These are phyloP conservation scores for Drosophila auraria DNA, from an alignment of 1,140 invertebrate genomes.

Conservation along the genomic window DNA sequence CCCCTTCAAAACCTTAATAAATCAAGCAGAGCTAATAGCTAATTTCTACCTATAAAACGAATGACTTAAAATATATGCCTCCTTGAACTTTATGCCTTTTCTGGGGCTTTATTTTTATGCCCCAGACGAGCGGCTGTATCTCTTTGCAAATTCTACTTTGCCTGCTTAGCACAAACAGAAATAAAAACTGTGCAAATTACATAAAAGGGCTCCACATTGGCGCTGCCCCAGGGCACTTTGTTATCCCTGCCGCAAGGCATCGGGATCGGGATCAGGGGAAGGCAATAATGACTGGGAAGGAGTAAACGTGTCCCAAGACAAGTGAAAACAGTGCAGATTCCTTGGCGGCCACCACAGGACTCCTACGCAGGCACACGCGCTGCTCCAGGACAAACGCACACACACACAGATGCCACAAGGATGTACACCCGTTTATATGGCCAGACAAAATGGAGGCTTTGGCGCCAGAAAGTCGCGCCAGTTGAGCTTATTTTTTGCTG, in stretches of 20 bases:
- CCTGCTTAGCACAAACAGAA: constrained; percentile 49
- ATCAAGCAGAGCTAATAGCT: not conserved
- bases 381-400: constrained; percentile 35
- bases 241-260: constrained; percentile 53
- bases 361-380: constrained; percentile 71
- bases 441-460: constrained; percentile 82
- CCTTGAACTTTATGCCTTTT: constrained; percentile 47
- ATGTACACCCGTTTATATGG: constrained; percentile 63
- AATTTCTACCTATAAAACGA: constrained; percentile 13
- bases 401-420: constrained; percentile 1
- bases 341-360: constrained; percentile 49
- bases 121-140: constrained; percentile 42
- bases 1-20: not conserved
- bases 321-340: constrained; percentile 72
- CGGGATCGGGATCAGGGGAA: constrained; percentile 1
- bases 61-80: constrained; percentile 12
- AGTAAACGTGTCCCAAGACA: constrained; percentile 57
- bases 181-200: constrained; percentile 80
- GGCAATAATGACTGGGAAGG: constrained; percentile 49
- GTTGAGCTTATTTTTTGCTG: constrained; percentile 60
- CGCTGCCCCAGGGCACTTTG: constrained; percentile 70
- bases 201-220: constrained; percentile 81
- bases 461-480: constrained; percentile 84
- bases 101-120: constrained; percentile 31
- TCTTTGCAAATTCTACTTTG: constrained; percentile 40